Conservation (phyloP, 1,140 invertebrate species). For the Polypedilum pembai region DNA sequence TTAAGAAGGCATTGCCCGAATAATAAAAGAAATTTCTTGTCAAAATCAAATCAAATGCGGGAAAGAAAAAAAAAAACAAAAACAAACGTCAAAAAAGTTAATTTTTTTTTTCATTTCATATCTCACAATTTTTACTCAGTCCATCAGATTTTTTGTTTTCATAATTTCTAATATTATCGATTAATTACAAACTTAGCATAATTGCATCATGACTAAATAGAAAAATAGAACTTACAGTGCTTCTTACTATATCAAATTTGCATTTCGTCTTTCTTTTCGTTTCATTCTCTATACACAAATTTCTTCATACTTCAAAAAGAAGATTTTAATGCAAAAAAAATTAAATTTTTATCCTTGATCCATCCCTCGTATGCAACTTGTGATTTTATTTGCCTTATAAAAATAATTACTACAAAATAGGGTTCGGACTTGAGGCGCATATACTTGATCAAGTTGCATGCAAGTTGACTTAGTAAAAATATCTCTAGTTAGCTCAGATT, state of each 20-base stretch:
- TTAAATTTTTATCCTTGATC: not conserved
- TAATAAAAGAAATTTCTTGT: no score
- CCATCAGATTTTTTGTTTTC: conserved; percentile 1
- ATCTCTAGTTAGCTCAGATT: no score
- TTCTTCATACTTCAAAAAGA: not conserved
- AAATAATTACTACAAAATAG: not conserved
- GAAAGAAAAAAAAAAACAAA: no score
- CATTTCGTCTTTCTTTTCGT: not conserved
- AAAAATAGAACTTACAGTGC: not conserved
- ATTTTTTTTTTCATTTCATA: not conserved
- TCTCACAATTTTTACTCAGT: conserved; percentile 19
- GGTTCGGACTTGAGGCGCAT: no score
- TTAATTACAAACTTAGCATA: not conserved
- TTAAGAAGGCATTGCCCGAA: not conserved
- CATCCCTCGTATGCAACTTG: not conserved
- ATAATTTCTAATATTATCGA: not conserved
- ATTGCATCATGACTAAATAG: conserved; percentile 5
- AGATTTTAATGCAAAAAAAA: not conserved
- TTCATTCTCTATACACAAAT: not conserved
- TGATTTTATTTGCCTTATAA: not conserved
- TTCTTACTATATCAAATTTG: not conserved
- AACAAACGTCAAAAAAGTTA: no score
- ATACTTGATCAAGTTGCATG: no score
- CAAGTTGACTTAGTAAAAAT: no score
- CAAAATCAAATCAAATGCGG: no score